phyloP scores from a whole-genome alignment of 37 sponge, comb jelly and placozoan genomes.

The Hormiphora californensis region DNA sequence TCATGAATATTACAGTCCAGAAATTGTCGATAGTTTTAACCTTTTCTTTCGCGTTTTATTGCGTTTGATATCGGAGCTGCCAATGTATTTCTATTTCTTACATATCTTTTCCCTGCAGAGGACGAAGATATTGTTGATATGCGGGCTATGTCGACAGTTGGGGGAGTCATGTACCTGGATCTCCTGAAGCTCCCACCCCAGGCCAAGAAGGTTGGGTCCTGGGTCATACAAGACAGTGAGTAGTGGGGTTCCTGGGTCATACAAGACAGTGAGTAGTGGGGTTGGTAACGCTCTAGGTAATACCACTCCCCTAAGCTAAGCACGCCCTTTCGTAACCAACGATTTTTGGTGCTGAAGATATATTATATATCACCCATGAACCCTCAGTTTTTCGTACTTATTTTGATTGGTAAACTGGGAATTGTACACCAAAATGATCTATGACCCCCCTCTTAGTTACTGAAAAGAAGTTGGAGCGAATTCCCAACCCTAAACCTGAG shows the following conservation, averaged over 20 bases:
- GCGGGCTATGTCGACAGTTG: slow-evolving; percentile 59
- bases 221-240: slow-evolving; percentile 73
- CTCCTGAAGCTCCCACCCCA: slow-evolving; percentile 73
- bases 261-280: slow-evolving; percentile 62
- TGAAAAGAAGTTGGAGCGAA: slow-evolving; percentile 7
- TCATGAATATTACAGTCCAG: neutral
- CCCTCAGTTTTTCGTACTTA: too few species aligned
- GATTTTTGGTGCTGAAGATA: too few species aligned
- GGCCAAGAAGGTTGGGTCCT: slow-evolving; percentile 62
- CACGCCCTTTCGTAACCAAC: too few species aligned
- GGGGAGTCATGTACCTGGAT: slow-evolving; percentile 65
- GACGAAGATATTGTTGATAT: slow-evolving; percentile 75
- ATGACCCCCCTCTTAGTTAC: neutral
- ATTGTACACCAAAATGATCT: too few species aligned
- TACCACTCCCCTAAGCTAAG: too few species aligned
- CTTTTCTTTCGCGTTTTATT: neutral
- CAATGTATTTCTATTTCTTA: neutral
- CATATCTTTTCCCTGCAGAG: slow-evolving; percentile 27
- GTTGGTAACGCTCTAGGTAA: too few species aligned
- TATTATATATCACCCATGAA: too few species aligned
- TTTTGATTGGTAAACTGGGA: too few species aligned
- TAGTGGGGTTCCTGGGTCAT: slow-evolving; percentile 69
- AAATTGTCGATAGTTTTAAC: neutral
- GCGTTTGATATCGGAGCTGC: neutral
- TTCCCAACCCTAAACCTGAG: slow-evolving; percentile 41